Evolutionary conservation across 1,140 invertebrate species (phyloP).

Genomic region (Telenomus remus): DNA sequence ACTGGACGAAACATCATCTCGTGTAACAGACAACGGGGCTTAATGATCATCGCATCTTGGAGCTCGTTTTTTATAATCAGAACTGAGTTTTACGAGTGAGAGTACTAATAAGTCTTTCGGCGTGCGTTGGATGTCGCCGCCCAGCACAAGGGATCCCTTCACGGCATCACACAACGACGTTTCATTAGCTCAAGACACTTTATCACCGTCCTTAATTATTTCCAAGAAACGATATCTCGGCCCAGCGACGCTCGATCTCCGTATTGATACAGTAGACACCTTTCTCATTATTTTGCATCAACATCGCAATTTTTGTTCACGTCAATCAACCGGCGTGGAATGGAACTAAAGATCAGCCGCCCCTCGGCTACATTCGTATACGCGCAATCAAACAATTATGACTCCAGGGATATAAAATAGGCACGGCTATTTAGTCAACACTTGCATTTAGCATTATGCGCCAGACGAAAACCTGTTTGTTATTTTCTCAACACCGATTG

Average conservation of each 20-base stretch:
- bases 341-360: neutral
- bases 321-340: slow-evolving; percentile 12
- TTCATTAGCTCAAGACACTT: slow-evolving; percentile 58
- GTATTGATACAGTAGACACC: slow-evolving; percentile 1
- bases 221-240: slow-evolving; percentile 40
- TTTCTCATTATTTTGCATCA: slow-evolving; percentile 5
- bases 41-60: slow-evolving; percentile 46
- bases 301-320: slow-evolving; percentile 19
- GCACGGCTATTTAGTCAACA: slow-evolving; percentile 28
- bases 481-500: slow-evolving; percentile 47
- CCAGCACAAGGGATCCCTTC: slow-evolving; percentile 43
- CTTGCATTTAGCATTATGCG: slow-evolving; percentile 20
- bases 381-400: slow-evolving; percentile 31
- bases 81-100: slow-evolving; percentile 49
- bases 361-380: slow-evolving; percentile 1
- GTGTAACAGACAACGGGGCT: slow-evolving; percentile 38
- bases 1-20: slow-evolving; percentile 5
- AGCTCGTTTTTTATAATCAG: slow-evolving; percentile 49
- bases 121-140: slow-evolving; percentile 55
- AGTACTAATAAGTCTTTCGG: slow-evolving; percentile 56
- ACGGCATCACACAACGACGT: slow-evolving; percentile 38
- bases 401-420: slow-evolving; percentile 26
- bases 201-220: slow-evolving; percentile 57
- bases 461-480: slow-evolving; percentile 22
- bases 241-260: neutral